Evolutionary conservation across 2,797 vertebrate species (phyloP).

Genomic region (Ctenopoma multispine): DNA sequence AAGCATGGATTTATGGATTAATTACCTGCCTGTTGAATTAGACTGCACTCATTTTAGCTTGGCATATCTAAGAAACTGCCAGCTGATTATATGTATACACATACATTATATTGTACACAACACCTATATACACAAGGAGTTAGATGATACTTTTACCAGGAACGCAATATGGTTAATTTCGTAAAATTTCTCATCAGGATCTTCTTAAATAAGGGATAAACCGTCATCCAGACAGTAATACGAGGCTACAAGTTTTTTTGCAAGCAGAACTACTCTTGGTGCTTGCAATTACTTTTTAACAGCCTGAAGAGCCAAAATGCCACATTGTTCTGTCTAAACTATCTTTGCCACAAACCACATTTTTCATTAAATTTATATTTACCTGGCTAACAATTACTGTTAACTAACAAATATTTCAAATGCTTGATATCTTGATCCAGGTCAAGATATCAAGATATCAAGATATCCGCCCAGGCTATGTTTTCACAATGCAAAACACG

Average conservation of each 20-base stretch:
- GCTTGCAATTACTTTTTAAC: constrained; percentile 20
- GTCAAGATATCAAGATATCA: too few relatives aligned
- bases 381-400: constrained; percentile 26
- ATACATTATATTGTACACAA: neutral
- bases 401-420: constrained; percentile 32
- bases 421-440: constrained; percentile 31
- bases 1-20: too few relatives aligned
- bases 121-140: neutral
- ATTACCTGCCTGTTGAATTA: too few relatives aligned
- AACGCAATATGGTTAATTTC: neutral
- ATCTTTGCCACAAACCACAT: constrained; percentile 24
- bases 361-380: neutral
- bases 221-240: neutral
- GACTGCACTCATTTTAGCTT: too few relatives aligned
- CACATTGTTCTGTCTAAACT: constrained; percentile 39
- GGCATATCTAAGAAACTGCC: too few relatives aligned
- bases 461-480: constrained; percentile 2
- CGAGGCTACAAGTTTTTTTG: constrained; percentile 22
- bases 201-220: neutral
- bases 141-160: too few relatives aligned
- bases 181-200: neutral
- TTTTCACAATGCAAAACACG: constrained; percentile 64
- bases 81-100: too few relatives aligned
- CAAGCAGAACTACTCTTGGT: constrained; percentile 17
- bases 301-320: constrained; percentile 26